Evolutionary conservation across 2,797 vertebrate genomes (phyloP).

Genomic region (Melanotaenia trifasciata): DNA sequence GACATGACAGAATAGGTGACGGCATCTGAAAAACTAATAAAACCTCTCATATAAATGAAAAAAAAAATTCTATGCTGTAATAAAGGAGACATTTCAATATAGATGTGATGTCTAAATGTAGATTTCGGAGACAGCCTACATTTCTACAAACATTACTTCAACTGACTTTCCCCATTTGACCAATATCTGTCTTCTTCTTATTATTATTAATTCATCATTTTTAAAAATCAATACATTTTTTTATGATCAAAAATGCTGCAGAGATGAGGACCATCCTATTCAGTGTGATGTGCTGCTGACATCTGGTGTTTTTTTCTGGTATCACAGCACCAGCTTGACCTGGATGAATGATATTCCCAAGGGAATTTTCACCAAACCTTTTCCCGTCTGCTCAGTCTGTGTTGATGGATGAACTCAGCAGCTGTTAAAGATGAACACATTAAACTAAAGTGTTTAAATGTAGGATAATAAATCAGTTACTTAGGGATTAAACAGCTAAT

Average conservation of each 20-base stretch:
- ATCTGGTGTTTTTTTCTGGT: constrained; percentile 38
- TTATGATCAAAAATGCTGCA: neutral
- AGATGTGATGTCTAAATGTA: no score
- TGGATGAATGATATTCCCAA: constrained; percentile 15
- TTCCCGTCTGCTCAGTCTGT: neutral
- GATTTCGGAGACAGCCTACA: no score
- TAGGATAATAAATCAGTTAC: neutral
- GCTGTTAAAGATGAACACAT: neutral
- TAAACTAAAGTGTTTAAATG: neutral
- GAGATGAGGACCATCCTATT: neutral
- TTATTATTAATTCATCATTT: no score
- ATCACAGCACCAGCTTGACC: neutral
- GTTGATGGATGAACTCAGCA: neutral
- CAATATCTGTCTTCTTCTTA: no score
- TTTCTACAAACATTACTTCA: neutral
- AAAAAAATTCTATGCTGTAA: no score
- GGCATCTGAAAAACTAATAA: no score
- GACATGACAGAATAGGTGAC: no score
- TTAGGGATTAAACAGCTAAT: neutral
- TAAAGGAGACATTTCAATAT: no score
- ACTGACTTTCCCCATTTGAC: no score
- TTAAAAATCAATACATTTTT: no score
- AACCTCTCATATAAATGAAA: no score
- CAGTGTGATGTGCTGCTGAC: constrained; percentile 28
- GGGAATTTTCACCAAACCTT: constrained; percentile 45